Evolutionary conservation across 2,113 vertebrate species (phyloP).

Genomic region (Sinocyclocheilus rhinocerous): DNA sequence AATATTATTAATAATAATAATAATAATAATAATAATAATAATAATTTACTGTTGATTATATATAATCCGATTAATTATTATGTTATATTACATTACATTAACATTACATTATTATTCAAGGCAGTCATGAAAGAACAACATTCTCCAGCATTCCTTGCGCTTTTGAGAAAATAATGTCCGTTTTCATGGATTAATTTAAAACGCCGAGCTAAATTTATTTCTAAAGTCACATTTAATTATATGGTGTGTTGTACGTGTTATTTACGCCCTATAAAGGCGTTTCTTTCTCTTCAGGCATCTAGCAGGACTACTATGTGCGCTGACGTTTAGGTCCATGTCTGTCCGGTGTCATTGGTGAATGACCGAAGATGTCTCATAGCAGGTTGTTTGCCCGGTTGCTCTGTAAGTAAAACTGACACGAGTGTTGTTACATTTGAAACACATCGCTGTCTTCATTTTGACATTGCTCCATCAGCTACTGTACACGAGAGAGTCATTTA

Average conservation of each 20-base stretch:
- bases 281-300: conserved; percentile 43
- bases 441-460: not conserved
- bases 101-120: not conserved
- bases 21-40: too few species aligned
- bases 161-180: not conserved
- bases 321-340: conserved; percentile 61
- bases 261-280: not conserved
- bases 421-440: not conserved
- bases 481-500: not conserved
- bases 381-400: conserved; percentile 78
- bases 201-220: not conserved
- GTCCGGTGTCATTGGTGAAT: conserved; percentile 80
- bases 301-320: conserved; percentile 47
- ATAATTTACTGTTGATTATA: too few species aligned
- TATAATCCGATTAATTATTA: too few species aligned
- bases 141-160: conserved; percentile 58
- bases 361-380: conserved; percentile 81
- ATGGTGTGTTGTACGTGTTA: too few species aligned
- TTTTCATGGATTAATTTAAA: not conserved
- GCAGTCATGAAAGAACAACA: conserved; percentile 50
- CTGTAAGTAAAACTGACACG: conserved; percentile 71
- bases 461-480: not conserved
- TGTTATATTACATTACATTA: not conserved
- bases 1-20: too few species aligned
- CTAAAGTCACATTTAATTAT: not conserved